These are phyloP conservation scores for Acanthurus lineatus DNA, from an alignment of 2,797 vertebrate species.

Conservation along the genomic window DNA sequence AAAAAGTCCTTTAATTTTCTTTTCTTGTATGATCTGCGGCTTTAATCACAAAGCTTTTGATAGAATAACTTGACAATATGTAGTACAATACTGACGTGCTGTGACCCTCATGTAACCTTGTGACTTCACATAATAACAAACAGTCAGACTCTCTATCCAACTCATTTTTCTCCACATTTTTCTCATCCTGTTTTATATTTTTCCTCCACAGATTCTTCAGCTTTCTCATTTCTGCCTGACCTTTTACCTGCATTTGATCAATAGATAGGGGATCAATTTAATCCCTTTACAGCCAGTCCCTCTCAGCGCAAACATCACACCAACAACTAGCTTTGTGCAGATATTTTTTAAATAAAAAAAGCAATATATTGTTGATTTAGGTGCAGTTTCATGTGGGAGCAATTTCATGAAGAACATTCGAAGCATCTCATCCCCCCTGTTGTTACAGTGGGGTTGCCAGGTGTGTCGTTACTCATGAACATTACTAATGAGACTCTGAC, in stretches of 20 bases:
- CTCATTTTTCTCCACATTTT: neutral
- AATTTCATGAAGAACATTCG: neutral
- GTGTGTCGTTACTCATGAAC: neutral
- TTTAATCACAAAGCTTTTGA: neutral
- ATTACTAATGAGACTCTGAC: slow-evolving; percentile 1
- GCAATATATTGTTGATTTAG: neutral
- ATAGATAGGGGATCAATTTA: neutral
- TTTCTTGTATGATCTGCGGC: neutral
- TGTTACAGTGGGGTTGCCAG: slow-evolving; percentile 2
- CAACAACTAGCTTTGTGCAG: no score
- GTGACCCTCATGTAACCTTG: no score
- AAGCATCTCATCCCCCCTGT: neutral
- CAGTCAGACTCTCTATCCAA: neutral
- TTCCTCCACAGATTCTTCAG: neutral
- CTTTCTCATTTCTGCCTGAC: slow-evolving; percentile 1
- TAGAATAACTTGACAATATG: no score
- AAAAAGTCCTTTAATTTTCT: neutral
- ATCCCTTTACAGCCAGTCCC: neutral
- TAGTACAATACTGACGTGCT: no score
- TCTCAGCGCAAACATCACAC: neutral
- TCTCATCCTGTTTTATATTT: neutral
- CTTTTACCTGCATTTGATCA: neutral
- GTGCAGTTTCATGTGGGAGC: neutral
- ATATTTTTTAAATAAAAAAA: neutral
- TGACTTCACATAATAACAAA: no score